These are phyloP conservation scores for Phengaris arion DNA, from an alignment of 2,888 invertebrate species.

Conservation along the genomic window DNA sequence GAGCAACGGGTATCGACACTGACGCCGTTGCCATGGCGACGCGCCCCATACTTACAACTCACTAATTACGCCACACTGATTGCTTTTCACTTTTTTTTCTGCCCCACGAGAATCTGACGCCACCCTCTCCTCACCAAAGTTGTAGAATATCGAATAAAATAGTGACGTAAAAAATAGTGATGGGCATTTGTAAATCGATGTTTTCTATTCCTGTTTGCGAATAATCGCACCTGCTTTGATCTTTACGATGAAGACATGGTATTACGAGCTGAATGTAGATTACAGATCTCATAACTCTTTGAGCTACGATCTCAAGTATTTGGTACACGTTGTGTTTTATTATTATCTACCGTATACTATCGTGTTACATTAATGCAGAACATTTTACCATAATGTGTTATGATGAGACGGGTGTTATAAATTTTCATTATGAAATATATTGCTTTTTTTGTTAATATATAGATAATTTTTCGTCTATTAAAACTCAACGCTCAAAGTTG, in stretches of 20 bases:
- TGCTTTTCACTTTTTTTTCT: constrained; percentile 78
- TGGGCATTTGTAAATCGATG: constrained; percentile 23
- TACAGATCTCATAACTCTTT: constrained; percentile 19
- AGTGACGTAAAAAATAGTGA: constrained; percentile 22
- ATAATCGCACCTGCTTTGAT: constrained; percentile 19
- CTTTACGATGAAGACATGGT: constrained; percentile 16
- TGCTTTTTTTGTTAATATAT: neutral
- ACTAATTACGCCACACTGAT: constrained; percentile 80
- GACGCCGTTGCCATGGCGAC: constrained; percentile 72
- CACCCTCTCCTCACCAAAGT: constrained; percentile 60
- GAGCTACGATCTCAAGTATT: constrained; percentile 20
- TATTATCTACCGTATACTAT: constrained; percentile 10
- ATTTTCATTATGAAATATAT: neutral
- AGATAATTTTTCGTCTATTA: too few relatives aligned
- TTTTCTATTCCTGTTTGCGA: constrained; percentile 48
- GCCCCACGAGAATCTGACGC: constrained; percentile 74
- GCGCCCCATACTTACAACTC: constrained; percentile 78
- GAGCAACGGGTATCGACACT: constrained; percentile 70
- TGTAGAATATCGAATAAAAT: constrained; percentile 46
- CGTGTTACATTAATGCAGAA: neutral
- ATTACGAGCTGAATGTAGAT: constrained; percentile 17
- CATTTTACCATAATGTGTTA: constrained; percentile 2
- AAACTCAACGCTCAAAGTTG: too few relatives aligned
- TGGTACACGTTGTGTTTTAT: constrained; percentile 13
- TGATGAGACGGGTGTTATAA: neutral